A percentile compares a stretch with the other conserved stretches of the same genome.
Conservation (phyloP, 2,888 invertebrate genomes). For the Autographa pulchrina region DNA sequence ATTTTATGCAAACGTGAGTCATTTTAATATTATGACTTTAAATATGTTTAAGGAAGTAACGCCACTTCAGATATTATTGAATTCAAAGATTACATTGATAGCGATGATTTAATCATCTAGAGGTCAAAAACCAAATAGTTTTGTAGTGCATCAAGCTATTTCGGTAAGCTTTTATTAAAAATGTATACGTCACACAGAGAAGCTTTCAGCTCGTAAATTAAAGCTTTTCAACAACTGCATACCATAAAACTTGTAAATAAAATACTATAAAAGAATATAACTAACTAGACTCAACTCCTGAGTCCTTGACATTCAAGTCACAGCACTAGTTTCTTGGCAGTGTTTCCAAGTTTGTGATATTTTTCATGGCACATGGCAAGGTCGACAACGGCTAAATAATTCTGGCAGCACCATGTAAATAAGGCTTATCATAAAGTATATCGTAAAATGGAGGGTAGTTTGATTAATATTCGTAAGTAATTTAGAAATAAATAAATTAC, state of each 20-base stretch:
- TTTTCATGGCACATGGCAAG: constrained; percentile 50
- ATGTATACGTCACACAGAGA: too few species aligned
- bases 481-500: not conserved
- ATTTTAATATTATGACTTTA: not conserved
- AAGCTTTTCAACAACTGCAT: not conserved
- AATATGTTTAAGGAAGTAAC: not conserved
- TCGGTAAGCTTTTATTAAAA: too few species aligned
- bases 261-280: constrained; percentile 9
- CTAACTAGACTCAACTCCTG: constrained; percentile 4
- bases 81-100: not conserved
- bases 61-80: too few species aligned
- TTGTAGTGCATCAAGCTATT: too few species aligned
- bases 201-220: too few species aligned
- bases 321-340: constrained; percentile 53
- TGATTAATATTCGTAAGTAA: constrained; percentile 5
- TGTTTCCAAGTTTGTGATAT: constrained; percentile 50
- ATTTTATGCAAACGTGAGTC: not conserved
- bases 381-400: constrained; percentile 38
- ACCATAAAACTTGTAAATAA: not conserved
- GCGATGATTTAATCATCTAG: not conserved
- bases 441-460: constrained; percentile 14
- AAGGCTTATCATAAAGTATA: constrained; percentile 33
- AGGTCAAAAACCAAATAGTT: not conserved
- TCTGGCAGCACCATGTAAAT: constrained; percentile 24
- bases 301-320: constrained; percentile 55